Evolutionary conservation across 2,113 vertebrate genomes (phyloP), one percentile per base, ranked within the genome.

Genomic region (Tragelaphus scriptus): DNA sequence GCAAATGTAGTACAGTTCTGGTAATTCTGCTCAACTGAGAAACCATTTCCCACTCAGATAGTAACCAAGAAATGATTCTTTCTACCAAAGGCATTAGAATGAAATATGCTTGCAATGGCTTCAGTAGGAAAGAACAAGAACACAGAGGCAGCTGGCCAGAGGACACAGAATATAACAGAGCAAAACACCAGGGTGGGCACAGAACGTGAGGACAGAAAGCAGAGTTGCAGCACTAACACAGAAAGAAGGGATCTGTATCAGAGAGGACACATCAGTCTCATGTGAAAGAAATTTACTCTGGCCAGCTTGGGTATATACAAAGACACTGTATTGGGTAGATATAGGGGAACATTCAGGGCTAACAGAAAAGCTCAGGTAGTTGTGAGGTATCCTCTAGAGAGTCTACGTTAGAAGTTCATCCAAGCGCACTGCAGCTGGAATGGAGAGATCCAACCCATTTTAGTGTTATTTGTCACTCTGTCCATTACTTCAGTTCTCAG

Each of bases 61-160:
- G 47, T 96, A 91, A 97, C 97, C 95, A 97, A 97, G 93, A 97
- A 85, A 93, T 16, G 36, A 97, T 90, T 88, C 87, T 93, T 96
- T 85, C 59, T 93, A 82, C 88, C 94, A 97, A 97, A 92, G 53
- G 68, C 93, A 86, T 16, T n/a, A 90, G 56, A 95, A 93, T 58
- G 26, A 97, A 97, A 94, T 88, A 91, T 44, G 65, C 40, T 94
- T 93, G 49, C 95, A 88, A 58, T n/a, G 40, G 55, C 89, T 77
- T 8, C 58, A 47, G 55, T 63, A 68, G 81, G 88, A 86, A 96
- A 51, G 87, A 96, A 75, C 11, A 51, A 51, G 87, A 96, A 75
- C 11, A 51, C 59, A 92, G 56, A 88, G 65, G 88, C 79, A 82
- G n/a, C 88, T 71, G 44, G 58, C 81, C 80, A 61, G 85, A 85